These are phyloP conservation scores for Chaetoderma sp. DNA, from an alignment of 2,888 invertebrate genomes.

Conservation along the genomic window DNA sequence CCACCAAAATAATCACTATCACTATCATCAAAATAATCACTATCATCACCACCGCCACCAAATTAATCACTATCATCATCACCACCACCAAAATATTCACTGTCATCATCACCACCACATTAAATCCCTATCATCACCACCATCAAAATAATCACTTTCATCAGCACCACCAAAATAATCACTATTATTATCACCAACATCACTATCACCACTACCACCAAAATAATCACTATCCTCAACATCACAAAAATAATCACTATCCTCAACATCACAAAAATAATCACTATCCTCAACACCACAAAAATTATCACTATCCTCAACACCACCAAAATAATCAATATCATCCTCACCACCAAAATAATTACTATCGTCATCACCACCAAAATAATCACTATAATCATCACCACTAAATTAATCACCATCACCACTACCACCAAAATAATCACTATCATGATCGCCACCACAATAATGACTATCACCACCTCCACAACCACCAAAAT, in stretches of 20 bases:
- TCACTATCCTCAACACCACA: background rate
- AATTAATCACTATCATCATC: background rate
- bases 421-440: too few relatives aligned
- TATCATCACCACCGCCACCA: background rate
- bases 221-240: constrained; percentile 9
- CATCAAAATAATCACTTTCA: constrained; percentile 4
- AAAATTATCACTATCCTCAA: background rate
- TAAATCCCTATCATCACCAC: constrained; percentile 6
- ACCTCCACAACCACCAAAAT: too few relatives aligned
- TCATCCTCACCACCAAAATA: background rate
- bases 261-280: background rate
- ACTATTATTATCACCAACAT: background rate
- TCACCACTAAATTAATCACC: too few relatives aligned
- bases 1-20: too few relatives aligned
- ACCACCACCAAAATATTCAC: background rate
- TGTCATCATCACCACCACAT: background rate
- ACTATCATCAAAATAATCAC: background rate
- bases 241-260: constrained; percentile 9
- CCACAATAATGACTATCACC: too few relatives aligned
- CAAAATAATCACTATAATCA: too few relatives aligned
- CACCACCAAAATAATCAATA: background rate
- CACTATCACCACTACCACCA: background rate
- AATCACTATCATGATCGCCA: too few relatives aligned
- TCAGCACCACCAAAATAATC: background rate
- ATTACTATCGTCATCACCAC: too few relatives aligned